These are phyloP conservation scores for Horisme vitalbata DNA, from an alignment of 2,888 invertebrate genomes.

Conservation along the genomic window DNA sequence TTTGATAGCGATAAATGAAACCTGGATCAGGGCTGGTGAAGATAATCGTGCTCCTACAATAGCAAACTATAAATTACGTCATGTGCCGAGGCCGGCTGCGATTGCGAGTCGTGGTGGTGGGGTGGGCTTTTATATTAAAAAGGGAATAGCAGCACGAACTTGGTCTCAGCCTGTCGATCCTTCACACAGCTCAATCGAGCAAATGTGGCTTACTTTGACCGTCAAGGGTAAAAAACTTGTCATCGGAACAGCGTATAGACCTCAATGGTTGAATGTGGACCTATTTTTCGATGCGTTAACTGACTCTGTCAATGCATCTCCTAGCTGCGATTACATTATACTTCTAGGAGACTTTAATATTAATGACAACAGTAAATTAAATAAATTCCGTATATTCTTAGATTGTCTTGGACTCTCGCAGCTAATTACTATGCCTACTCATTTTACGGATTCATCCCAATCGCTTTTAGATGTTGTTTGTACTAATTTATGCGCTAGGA, in stretches of 20 bases:
- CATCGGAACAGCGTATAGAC: not conserved
- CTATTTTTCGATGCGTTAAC: not conserved
- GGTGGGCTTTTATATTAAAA: conserved; percentile 6
- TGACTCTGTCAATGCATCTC: not conserved
- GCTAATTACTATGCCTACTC: no score
- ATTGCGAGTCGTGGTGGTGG: conserved; percentile 10
- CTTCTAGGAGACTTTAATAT: not conserved
- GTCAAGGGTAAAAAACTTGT: no score
- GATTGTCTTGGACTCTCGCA: no score
- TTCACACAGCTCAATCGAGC: not conserved
- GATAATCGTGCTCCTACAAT: conserved; percentile 11
- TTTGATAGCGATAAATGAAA: conserved; percentile 28
- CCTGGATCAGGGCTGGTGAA: conserved; percentile 18
- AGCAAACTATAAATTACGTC: conserved; percentile 12
- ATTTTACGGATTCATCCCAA: not conserved
- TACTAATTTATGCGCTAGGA: not conserved
- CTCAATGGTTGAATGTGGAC: not conserved
- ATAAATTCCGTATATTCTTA: no score
- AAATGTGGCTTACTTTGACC: not conserved
- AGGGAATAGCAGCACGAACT: not conserved
- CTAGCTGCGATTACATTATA: no score
- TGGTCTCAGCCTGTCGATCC: not conserved
- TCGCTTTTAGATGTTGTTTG: not conserved
- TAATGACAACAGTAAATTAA: no score
- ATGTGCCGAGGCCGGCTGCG: not conserved